Evolutionary conservation across 2,113 vertebrate species (phyloP), one percentile per base, ranked within the genome.

Genomic region (Lophura nycthemera): DNA sequence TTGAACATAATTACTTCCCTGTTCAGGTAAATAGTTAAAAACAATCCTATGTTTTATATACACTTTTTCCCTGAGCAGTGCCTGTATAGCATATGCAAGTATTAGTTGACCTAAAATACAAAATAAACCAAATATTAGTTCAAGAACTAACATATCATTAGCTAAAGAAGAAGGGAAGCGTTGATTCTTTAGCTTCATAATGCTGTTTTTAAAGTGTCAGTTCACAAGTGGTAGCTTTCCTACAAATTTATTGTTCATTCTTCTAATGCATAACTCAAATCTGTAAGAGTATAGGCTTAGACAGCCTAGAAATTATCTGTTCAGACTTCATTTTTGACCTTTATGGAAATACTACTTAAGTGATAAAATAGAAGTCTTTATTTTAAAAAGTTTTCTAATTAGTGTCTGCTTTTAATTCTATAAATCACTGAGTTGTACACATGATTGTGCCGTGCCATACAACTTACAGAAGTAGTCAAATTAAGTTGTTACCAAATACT

Each of bases 381-480:
- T 88, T 95, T 93, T 95, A 92, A 96, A 95, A 95, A 92, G 83
- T 82, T 96, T 86, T 36, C 90, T 95, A 90, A 71, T 95, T 94
- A 94, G 48, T 56, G 80, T 60, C 83, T 92, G 42, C 79, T 88
- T 61, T 52, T 81, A 45, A 40, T 54, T 77, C 69, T 65, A 74
- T 93, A 94, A 94, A 95, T 95, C 89, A 88, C 25, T 7, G 27
- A 8, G 4, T 40, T 75, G 48, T 43, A 71, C 38, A 30, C 20
- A n/a, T n/a, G 75, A 64, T 21, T 80, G 56, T 66, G 61, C 48
- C 70, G 61, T 83, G 69, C 72, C 89, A 80, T 18, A 81, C 24
- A 43, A 36, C 27, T 42, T n/a, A 69, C 42, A 65, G 32, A 90
- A 93, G 63, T 2, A 67, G 76, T 93, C 72, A 88, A 95, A 96